These are phyloP conservation scores for Malachius bipustulatus DNA, from an alignment of 2,888 invertebrate species.

Conservation along the genomic window DNA sequence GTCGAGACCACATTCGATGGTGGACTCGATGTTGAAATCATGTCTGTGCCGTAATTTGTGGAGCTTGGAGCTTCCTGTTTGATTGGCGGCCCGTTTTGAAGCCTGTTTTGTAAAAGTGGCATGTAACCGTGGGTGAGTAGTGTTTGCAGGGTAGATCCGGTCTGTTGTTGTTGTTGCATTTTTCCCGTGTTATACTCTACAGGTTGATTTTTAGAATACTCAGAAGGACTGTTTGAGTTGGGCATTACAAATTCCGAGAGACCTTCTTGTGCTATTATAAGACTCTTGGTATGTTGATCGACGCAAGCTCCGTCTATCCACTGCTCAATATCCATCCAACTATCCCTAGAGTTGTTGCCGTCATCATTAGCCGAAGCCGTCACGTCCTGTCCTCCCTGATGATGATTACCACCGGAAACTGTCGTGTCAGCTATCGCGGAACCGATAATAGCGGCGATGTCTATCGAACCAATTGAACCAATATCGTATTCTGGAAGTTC, in stretches of 20 bases:
- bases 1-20: constrained; percentile 80
- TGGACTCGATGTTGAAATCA: constrained; percentile 67
- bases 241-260: constrained; percentile 57
- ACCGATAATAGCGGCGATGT: constrained; percentile 77
- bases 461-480: constrained; percentile 69
- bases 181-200: constrained; percentile 39
- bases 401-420: constrained; percentile 55
- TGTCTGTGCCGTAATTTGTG: constrained; percentile 60
- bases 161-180: constrained; percentile 42
- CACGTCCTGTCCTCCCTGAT: too few relatives aligned
- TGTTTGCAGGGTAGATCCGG: constrained; percentile 63
- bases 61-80: constrained; percentile 65
- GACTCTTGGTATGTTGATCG: constrained; percentile 53
- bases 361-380: too few relatives aligned
- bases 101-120: constrained; percentile 66
- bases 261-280: constrained; percentile 53
- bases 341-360: constrained; percentile 61
- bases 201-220: constrained; percentile 35
- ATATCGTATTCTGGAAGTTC: constrained; percentile 54
- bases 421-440: constrained; percentile 84
- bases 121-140: constrained; percentile 68
- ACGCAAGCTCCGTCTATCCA: constrained; percentile 75
- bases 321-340: constrained; percentile 81
- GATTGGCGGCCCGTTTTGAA: constrained; percentile 61
- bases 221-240: constrained; percentile 47